Conservation (phyloP, 2,888 invertebrate species). For the Lordiphosa andalusiaca region DNA sequence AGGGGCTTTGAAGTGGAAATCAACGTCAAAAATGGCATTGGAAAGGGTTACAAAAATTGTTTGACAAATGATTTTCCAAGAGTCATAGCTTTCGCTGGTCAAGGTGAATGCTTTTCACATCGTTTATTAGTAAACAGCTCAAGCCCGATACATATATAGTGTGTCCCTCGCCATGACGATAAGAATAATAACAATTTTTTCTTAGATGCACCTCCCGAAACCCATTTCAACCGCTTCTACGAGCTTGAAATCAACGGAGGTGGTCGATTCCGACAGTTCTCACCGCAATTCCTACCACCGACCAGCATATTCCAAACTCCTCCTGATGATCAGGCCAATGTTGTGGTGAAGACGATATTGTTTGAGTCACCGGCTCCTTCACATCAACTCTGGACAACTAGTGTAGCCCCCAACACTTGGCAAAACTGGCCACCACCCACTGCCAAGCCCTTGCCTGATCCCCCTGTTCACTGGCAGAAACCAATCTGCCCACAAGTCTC, state of each 20-base stretch:
- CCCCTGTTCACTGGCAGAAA: background rate
- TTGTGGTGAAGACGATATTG: slow-evolving; percentile 24
- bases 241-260: slow-evolving; percentile 10
- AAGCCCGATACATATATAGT: background rate
- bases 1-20: too few species aligned
- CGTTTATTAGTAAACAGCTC: too few species aligned
- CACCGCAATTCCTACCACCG: background rate
- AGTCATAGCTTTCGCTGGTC: too few species aligned
- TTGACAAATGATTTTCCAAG: too few species aligned
- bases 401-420: background rate
- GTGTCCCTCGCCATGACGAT: too few species aligned
- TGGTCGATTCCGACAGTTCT: background rate
- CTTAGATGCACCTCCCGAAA: slow-evolving; percentile 36
- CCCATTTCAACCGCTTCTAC: slow-evolving; percentile 49
- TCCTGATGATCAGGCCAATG: slow-evolving; percentile 10
- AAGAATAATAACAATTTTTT: background rate
- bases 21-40: too few species aligned
- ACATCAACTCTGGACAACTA: slow-evolving; percentile 5
- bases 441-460: background rate
- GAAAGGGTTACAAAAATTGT: too few species aligned
- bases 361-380: slow-evolving; percentile 14
- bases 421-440: background rate
- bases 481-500: background rate
- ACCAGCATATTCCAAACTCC: slow-evolving; percentile 1
- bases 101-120: too few species aligned